Percentiles rank a stretch among this genome's conserved stretches.
Conservation (phyloP, 23 tunicate species). For the Trididemnum miniatum region DNA sequence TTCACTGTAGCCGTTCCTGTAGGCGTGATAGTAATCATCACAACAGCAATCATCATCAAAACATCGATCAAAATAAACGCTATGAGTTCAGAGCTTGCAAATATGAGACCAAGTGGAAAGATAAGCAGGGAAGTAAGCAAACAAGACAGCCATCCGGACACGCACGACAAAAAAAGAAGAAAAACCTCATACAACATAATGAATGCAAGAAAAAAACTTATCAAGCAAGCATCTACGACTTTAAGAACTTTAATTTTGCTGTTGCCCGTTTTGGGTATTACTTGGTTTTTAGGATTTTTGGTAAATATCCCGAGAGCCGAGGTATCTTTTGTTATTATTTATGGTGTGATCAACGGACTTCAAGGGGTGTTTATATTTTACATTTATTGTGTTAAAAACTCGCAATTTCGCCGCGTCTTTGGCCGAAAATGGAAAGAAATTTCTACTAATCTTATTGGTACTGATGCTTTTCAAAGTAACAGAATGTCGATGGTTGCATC, state of each 20-base stretch:
- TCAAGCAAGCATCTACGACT: conserved; percentile 19
- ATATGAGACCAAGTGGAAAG: conserved; percentile 45
- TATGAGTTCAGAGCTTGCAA: conserved; percentile 28
- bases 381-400: conserved; percentile 47
- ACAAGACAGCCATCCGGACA: neutral
- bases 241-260: conserved; percentile 48
- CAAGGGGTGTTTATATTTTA: conserved; percentile 66
- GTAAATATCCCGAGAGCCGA: conserved; percentile 67
- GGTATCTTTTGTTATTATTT: conserved; percentile 39
- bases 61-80: conserved; percentile 47
- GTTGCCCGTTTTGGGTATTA: conserved; percentile 62
- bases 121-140: neutral
- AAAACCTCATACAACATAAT: neutral
- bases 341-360: conserved; percentile 58
- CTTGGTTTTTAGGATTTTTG: conserved; percentile 67
- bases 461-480: conserved; percentile 3
- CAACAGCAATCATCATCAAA: conserved; percentile 19
- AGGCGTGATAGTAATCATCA: conserved; percentile 23
- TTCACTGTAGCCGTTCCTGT: conserved; percentile 53
- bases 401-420: conserved; percentile 34
- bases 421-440: conserved; percentile 44
- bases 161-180: too few relatives aligned
- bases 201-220: neutral
- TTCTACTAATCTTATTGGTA: neutral
- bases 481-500: neutral